Evolutionary conservation across 2,888 invertebrate species (phyloP), one percentile per base, ranked within the genome.

Genomic region (Macaria liturata): DNA sequence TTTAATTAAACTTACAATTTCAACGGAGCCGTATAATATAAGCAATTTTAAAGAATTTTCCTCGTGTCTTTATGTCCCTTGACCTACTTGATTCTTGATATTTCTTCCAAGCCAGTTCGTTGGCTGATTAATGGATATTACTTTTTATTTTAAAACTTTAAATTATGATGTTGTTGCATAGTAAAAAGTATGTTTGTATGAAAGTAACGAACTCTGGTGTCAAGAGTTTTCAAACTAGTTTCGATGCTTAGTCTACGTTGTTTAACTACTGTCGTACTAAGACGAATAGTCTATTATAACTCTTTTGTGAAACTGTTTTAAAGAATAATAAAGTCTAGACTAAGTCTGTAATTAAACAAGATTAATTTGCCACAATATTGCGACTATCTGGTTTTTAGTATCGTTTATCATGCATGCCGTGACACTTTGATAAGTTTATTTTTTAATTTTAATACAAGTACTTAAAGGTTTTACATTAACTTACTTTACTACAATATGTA

Each of bases 11-110:
- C 42, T 32, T 42, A 46, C 20, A 46, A 54, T 48, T 39, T 54
- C 46, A 49, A 54, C 45, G 42, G 5, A n/a, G 42, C 30, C 51
- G 32, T 47, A 52, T 53, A 51, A 34, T 47, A 31, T 46, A 45
- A 46, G 55, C 49, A 61, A 62, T 53, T 62, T 61, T 64, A 58
- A 62, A 67, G 60, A 59, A 65, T 66, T 69, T 66, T 66, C 65
- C 62, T 67, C 61, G 62, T 62, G 49, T 62, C 59, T 52, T 65
- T 65, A 64, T 48, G 59, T 67, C 47, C 67, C 69, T 69, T 69
- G 69, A 69, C 66, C 69, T 40, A 59, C 45, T 52, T 59, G 44
- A 48, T 9, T 40, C 43, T 34, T 54, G 20, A 54, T 54, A 50
- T 54, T 53, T 49, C 46, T 53, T 43, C 46, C 37, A 31, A 46